Percentiles rank a stretch among this genome's conserved stretches.
These are phyloP conservation scores for Polietes domitor DNA, from an alignment of 2,888 invertebrate species.

Conservation along the genomic window DNA sequence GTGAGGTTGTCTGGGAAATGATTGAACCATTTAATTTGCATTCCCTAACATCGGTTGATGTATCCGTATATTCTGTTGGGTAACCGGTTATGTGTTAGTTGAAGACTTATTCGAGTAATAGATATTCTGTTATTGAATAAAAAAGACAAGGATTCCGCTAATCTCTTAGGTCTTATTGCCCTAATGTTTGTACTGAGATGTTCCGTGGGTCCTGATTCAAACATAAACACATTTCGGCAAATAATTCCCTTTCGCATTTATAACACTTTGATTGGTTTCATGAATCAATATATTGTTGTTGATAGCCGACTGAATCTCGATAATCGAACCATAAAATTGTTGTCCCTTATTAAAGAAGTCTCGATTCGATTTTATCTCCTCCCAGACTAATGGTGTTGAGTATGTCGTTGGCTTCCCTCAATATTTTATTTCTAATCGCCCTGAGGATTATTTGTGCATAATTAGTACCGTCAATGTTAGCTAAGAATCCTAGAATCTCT, in stretches of 20 bases:
- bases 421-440: constrained; percentile 67
- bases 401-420: constrained; percentile 66
- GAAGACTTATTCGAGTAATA: not conserved
- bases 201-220: constrained; percentile 36
- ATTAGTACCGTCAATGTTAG: constrained; percentile 42
- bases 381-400: constrained; percentile 60
- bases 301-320: constrained; percentile 61
- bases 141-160: constrained; percentile 35
- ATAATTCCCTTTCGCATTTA: constrained; percentile 32
- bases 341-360: constrained; percentile 63
- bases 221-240: constrained; percentile 36
- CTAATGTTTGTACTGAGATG: too few species aligned
- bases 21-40: not conserved
- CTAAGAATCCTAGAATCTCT: constrained; percentile 59
- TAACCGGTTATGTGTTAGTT: constrained; percentile 4
- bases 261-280: constrained; percentile 25
- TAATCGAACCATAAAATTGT: constrained; percentile 63
- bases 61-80: constrained; percentile 1
- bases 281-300: constrained; percentile 57
- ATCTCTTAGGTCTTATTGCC: constrained; percentile 25
- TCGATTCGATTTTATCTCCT: constrained; percentile 53
- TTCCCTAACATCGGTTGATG: constrained; percentile 14
- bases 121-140: constrained; percentile 41
- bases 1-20: constrained; percentile 7
- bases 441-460: constrained; percentile 59